Evolutionary conservation across 2,113 vertebrate genomes (phyloP).

Genomic region (Grallaria varia): DNA sequence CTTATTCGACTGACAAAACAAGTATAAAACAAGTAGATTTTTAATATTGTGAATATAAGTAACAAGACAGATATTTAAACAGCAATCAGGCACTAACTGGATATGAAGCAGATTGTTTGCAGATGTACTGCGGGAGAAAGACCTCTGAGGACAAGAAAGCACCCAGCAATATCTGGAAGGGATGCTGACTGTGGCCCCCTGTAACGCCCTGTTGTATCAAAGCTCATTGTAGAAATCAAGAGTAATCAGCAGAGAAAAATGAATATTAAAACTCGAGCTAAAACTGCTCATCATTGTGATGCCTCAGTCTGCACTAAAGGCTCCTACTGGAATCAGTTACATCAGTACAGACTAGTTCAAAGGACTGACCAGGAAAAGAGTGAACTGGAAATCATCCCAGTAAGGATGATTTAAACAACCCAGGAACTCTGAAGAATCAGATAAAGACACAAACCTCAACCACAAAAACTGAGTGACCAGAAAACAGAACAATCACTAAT

Average conservation of each 20-base stretch:
- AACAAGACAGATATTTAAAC: background rate
- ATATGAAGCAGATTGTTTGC: background rate
- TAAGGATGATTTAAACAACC: background rate
- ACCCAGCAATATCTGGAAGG: background rate
- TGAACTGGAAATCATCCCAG: background rate
- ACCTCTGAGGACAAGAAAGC: background rate
- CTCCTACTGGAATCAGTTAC: background rate
- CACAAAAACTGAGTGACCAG: background rate
- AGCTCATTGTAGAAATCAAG: background rate
- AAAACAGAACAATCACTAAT: background rate
- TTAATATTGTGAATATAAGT: background rate
- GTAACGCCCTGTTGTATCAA: background rate
- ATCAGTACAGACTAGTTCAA: background rate
- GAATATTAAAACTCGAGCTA: background rate
- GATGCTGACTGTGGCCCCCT: background rate
- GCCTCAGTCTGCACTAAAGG: background rate
- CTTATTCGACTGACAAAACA: slow-evolving; percentile 82
- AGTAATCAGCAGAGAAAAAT: background rate
- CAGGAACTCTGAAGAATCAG: background rate
- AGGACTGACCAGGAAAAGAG: background rate
- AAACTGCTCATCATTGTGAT: background rate
- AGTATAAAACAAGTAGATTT: slow-evolving; percentile 32
- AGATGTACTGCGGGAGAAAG: background rate
- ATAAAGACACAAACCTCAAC: background rate
- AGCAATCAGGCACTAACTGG: background rate